These are phyloP conservation scores for Lepidurus packardi DNA, from an alignment of 1,140 invertebrate species.

Conservation along the genomic window DNA sequence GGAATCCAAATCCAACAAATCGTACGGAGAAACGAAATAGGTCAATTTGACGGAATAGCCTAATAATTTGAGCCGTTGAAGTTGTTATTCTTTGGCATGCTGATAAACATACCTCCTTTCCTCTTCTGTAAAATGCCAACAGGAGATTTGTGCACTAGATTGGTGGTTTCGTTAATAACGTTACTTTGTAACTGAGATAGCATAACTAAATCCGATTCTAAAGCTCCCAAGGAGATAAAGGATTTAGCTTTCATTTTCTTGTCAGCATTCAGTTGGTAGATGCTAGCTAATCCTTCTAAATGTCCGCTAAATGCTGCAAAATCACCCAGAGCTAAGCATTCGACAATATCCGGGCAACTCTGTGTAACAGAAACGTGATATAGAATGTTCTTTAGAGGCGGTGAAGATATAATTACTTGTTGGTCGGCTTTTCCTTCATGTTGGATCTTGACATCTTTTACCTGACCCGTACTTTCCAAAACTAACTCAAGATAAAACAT, in stretches of 20 bases:
- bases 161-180: constrained; percentile 72
- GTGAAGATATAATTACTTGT: constrained; percentile 45
- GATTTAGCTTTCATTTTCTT: constrained; percentile 91
- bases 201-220: constrained; percentile 84
- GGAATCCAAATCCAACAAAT: constrained; percentile 70
- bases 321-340: constrained; percentile 70
- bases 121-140: constrained; percentile 61
- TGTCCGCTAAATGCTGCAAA: constrained; percentile 90
- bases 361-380: constrained; percentile 46
- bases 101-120: constrained; percentile 45
- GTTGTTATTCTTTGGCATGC: too few species aligned
- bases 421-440: constrained; percentile 72
- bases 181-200: constrained; percentile 73
- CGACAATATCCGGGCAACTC: constrained; percentile 79
- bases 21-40: constrained; percentile 92
- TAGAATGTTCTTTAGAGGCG: constrained; percentile 19
- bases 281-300: constrained; percentile 75
- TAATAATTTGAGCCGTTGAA: constrained; percentile 33
- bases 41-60: constrained; percentile 60
- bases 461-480: constrained; percentile 68
- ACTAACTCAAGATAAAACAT: constrained; percentile 94
- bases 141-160: constrained; percentile 80
- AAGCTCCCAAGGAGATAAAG: constrained; percentile 80
- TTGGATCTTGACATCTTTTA: constrained; percentile 89
- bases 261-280: constrained; percentile 89